phyloP scores from a whole-genome alignment of 2,888 invertebrate genomes.

The Steinernema hermaphroditum region DNA sequence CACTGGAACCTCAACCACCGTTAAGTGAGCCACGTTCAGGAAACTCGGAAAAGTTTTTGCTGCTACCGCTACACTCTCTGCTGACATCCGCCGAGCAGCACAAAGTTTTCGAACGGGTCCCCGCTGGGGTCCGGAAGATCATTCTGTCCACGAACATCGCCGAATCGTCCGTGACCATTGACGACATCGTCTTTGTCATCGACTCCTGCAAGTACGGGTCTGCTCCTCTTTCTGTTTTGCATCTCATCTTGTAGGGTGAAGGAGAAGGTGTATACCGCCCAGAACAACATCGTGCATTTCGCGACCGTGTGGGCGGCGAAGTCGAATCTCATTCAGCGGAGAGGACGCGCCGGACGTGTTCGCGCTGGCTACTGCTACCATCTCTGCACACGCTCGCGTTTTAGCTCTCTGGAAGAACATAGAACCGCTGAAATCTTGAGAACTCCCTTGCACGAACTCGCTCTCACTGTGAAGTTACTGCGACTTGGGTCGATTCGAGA shows the following conservation, averaged over 20 bases:
- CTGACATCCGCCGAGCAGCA: constrained; percentile 90
- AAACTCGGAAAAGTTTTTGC: constrained; percentile 71
- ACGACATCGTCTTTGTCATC: constrained; percentile 95
- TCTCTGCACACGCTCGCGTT: constrained; percentile 75
- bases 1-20: neutral
- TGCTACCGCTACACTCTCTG: constrained; percentile 95
- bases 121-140: constrained; percentile 78
- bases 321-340: constrained; percentile 90
- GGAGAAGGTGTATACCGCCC: constrained; percentile 94
- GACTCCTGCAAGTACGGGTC: constrained; percentile 76
- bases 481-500: constrained; percentile 87
- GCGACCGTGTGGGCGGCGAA: constrained; percentile 74
- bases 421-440: constrained; percentile 96
- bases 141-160: constrained; percentile 97
- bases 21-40: neutral
- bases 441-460: constrained; percentile 91
- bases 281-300: constrained; percentile 97
- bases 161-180: constrained; percentile 95
- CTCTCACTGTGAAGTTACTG: constrained; percentile 85
- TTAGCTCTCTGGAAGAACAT: constrained; percentile 74
- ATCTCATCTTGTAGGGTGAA: constrained; percentile 73
- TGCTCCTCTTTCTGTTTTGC: neutral
- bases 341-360: constrained; percentile 93
- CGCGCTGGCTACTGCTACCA: constrained; percentile 90
- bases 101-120: constrained; percentile 77